Evolutionary conservation across 2,113 vertebrate species (phyloP).

Genomic region (Oxygymnocypris stewartii): DNA sequence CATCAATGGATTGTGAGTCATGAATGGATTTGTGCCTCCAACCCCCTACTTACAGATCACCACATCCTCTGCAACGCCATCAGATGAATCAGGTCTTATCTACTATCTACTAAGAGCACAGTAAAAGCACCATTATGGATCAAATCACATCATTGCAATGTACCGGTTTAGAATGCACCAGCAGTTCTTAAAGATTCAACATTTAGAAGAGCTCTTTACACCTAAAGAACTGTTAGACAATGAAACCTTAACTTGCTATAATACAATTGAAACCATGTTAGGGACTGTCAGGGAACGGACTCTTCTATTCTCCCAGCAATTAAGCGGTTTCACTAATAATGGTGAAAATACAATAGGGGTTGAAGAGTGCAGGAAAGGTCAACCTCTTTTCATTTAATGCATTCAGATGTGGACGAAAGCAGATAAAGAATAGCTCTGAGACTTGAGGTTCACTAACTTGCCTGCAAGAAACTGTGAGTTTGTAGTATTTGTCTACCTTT

Average conservation of each 20-base stretch:
- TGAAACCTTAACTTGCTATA: neutral
- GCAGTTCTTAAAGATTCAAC: neutral
- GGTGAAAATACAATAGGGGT: neutral
- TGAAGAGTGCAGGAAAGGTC: too few species aligned
- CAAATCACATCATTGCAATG: neutral
- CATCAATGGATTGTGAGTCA: neutral
- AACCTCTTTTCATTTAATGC: neutral
- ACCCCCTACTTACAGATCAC: slow-evolving; percentile 33
- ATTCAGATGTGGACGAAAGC: neutral
- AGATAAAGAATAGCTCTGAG: neutral
- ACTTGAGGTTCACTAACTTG: neutral
- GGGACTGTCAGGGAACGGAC: neutral
- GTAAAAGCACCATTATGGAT: neutral
- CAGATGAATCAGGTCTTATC: slow-evolving; percentile 12
- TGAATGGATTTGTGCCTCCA: slow-evolving; percentile 25
- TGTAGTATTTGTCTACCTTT: neutral
- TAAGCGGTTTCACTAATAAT: neutral
- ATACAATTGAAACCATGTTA: neutral
- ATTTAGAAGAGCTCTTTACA: neutral
- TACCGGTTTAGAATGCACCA: neutral
- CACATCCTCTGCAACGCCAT: slow-evolving; percentile 33
- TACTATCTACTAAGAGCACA: neutral
- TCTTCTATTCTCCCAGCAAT: neutral
- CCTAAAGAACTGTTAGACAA: neutral
- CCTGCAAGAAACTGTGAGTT: neutral